Evolutionary conservation across 1,140 invertebrate genomes (phyloP).

Genomic region (Caenorhabditis latens): DNA sequence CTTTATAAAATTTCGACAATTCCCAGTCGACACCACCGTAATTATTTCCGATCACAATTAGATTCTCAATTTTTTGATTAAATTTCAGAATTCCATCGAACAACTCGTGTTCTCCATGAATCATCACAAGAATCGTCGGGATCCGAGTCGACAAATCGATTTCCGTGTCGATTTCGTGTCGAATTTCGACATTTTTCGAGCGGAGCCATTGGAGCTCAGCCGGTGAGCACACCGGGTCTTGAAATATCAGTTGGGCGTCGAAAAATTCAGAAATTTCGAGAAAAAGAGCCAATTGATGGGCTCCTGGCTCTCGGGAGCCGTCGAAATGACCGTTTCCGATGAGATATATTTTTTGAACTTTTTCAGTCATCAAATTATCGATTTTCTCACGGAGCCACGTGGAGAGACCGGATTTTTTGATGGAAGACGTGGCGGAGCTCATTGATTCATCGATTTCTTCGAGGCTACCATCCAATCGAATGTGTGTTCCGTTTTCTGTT

Average conservation of each 20-base stretch:
- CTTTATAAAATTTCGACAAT: background rate
- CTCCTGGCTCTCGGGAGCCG: background rate
- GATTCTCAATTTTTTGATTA: conserved; percentile 28
- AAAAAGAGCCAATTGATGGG: conserved; percentile 56
- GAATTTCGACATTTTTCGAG: background rate
- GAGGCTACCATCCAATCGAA: background rate
- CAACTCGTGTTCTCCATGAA: conserved; percentile 56
- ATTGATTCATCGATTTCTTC: conserved; percentile 29
- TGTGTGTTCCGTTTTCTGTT: background rate
- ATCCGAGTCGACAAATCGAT: background rate
- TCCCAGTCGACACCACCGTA: conserved; percentile 11
- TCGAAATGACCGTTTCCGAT: conserved; percentile 62
- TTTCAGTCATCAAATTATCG: background rate
- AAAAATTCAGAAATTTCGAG: conserved; percentile 13
- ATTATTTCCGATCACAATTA: conserved; percentile 56
- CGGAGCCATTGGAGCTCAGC: conserved; percentile 20
- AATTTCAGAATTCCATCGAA: background rate
- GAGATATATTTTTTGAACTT: conserved; percentile 13
- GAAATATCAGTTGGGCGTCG: conserved; percentile 6
- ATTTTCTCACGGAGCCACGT: conserved; percentile 7
- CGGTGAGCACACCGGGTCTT: conserved; percentile 42
- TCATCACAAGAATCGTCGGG: conserved; percentile 29
- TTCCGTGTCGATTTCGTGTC: background rate
- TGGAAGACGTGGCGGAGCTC: background rate
- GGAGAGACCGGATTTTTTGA: background rate